phyloP scores from a whole-genome alignment of 2,113 vertebrate genomes.

The Pongo abelii region DNA sequence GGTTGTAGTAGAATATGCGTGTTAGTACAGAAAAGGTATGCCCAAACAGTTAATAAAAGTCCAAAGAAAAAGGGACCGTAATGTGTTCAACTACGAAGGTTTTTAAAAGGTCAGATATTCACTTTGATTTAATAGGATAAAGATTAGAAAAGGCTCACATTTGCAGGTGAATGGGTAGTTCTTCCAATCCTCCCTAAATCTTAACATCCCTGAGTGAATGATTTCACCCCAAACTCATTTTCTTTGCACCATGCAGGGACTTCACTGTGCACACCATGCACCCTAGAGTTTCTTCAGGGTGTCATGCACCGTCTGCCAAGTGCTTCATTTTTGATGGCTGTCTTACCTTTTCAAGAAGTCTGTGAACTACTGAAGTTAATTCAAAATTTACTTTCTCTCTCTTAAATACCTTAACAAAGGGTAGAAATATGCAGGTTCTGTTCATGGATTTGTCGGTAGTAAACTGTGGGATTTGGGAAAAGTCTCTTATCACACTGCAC shows the following conservation, averaged over 20 bases:
- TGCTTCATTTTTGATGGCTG: background rate
- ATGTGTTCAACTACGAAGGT: background rate
- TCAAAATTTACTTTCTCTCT: background rate
- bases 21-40: background rate
- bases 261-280: background rate
- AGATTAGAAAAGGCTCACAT: background rate
- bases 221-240: background rate
- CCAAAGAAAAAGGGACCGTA: accelerated
- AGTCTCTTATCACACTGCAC: background rate
- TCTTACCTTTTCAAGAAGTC: background rate
- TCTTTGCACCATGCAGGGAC: background rate
- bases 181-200: background rate
- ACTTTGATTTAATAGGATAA: background rate
- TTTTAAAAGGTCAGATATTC: background rate
- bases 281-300: background rate
- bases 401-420: background rate
- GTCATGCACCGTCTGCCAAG: background rate
- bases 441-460: background rate
- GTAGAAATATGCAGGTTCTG: background rate
- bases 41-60: background rate
- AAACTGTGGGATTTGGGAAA: background rate
- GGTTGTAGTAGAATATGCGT: background rate
- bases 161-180: background rate
- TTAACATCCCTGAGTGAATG: background rate
- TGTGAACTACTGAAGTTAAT: background rate